These are phyloP conservation scores for Urocynchramus pylzowi DNA, from an alignment of 2,113 vertebrate species.

Conservation along the genomic window DNA sequence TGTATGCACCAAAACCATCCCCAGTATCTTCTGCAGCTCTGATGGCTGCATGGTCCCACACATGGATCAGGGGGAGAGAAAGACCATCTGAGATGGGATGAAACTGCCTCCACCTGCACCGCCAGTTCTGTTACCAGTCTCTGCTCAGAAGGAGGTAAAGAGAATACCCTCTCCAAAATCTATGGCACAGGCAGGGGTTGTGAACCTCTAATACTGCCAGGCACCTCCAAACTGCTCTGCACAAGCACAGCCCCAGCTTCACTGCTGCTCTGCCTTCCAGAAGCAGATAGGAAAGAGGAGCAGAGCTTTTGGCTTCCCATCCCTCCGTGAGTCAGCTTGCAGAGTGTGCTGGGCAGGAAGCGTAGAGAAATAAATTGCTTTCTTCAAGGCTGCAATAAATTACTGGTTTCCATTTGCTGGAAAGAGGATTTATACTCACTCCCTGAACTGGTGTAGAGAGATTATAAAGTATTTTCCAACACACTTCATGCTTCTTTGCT, in stretches of 20 bases:
- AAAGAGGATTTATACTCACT: constrained; percentile 29
- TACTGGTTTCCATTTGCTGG: constrained; percentile 38
- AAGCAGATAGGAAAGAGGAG: neutral
- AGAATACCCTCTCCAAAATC: neutral
- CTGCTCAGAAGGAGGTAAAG: neutral
- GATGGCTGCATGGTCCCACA: neutral
- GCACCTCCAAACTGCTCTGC: neutral
- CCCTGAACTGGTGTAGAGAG: neutral
- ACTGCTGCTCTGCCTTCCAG: neutral
- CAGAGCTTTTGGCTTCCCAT: neutral
- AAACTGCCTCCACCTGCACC: neutral
- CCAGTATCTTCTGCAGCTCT: neutral
- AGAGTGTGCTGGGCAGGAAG: neutral
- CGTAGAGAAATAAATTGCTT: neutral
- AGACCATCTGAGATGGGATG: neutral
- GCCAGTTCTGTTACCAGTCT: neutral
- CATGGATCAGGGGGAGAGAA: neutral
- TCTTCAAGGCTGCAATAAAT: constrained; percentile 42
- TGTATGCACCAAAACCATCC: neutral
- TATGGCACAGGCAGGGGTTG: neutral
- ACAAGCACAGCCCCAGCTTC: neutral
- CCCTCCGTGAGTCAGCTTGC: neutral
- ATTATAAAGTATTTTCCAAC: constrained; percentile 29
- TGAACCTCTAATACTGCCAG: neutral
- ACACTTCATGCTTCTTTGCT: constrained; percentile 19